Evolutionary conservation across 1,140 invertebrate genomes (phyloP).

Genomic region (Cataglyphis hispanica): DNA sequence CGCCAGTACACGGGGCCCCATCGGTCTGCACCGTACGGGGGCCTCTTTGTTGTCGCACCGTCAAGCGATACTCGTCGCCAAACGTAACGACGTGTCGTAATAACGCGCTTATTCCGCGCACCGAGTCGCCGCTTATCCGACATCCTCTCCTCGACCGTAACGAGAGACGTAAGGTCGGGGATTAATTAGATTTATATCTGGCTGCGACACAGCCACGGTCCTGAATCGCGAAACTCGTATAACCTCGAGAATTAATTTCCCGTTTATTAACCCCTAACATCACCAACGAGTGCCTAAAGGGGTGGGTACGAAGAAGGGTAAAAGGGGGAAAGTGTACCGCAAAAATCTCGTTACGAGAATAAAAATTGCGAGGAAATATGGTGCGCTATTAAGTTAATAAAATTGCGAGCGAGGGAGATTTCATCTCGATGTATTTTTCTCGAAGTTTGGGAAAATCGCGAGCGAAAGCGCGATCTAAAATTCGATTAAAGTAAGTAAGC

Average conservation of each 20-base stretch:
- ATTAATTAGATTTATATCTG: constrained; percentile 64
- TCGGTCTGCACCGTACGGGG: not conserved
- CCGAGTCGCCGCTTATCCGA: constrained; percentile 9
- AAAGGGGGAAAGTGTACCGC: not conserved
- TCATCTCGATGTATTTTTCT: not conserved
- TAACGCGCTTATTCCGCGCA: constrained; percentile 48
- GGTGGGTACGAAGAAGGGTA: not conserved
- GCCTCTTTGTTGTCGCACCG: not conserved
- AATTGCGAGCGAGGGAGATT: not conserved
- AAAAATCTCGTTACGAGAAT: constrained; percentile 34
- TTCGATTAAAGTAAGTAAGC: constrained; percentile 55
- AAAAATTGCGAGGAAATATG: not conserved
- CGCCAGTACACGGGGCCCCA: not conserved
- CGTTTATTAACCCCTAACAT: constrained; percentile 56
- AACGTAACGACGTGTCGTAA: constrained; percentile 53
- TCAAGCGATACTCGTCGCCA: constrained; percentile 5
- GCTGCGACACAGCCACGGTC: constrained; percentile 29
- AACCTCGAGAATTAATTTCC: constrained; percentile 57
- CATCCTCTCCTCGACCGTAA: constrained; percentile 20
- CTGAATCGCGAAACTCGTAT: constrained; percentile 41
- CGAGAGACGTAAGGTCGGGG: constrained; percentile 53
- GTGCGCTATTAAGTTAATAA: not conserved
- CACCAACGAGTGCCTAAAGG: constrained; percentile 20
- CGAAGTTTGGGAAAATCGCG: not conserved
- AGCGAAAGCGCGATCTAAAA: constrained; percentile 42